Percentiles rank a stretch among this genome's conserved stretches.
Conservation (phyloP, 2,888 invertebrate species). For the Tetrapedia diversipes region DNA sequence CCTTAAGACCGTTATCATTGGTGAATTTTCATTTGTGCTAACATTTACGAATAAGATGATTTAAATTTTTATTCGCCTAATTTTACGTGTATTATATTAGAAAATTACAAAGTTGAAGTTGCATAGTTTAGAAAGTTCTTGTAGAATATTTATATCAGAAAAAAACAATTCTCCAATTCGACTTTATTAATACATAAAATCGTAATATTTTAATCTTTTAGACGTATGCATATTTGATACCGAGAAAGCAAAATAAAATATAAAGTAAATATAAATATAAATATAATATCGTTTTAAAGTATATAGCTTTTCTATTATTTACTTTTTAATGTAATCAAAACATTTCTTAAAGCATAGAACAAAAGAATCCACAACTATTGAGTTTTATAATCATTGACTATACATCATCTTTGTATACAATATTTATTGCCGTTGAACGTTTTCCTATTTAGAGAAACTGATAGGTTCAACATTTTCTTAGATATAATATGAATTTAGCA, state of each 20-base stretch:
- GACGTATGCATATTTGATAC: not conserved
- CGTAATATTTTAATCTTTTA: not conserved
- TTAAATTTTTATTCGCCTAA: constrained; percentile 6
- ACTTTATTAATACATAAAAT: not conserved
- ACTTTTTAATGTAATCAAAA: not conserved
- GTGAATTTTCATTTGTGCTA: constrained; percentile 24
- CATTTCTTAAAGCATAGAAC: not conserved
- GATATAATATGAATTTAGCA: not conserved
- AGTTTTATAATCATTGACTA: not conserved
- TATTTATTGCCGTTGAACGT: too few relatives aligned
- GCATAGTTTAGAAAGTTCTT: not conserved
- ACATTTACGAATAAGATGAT: constrained; percentile 22
- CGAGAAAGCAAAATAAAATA: too few relatives aligned
- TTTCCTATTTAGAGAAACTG: not conserved
- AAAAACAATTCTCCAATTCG: not conserved
- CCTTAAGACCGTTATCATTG: constrained; percentile 47
- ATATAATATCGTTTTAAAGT: not conserved
- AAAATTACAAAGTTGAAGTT: not conserved
- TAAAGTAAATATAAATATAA: not conserved
- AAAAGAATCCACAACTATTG: not conserved
- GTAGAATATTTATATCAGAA: not conserved
- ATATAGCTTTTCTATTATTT: not conserved
- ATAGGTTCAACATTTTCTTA: not conserved
- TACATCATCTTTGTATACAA: too few relatives aligned
- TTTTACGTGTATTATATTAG: not conserved